Conservation (phyloP, 53 echinoderm and acorn worm genomes). For the Holothuria scabra region DNA sequence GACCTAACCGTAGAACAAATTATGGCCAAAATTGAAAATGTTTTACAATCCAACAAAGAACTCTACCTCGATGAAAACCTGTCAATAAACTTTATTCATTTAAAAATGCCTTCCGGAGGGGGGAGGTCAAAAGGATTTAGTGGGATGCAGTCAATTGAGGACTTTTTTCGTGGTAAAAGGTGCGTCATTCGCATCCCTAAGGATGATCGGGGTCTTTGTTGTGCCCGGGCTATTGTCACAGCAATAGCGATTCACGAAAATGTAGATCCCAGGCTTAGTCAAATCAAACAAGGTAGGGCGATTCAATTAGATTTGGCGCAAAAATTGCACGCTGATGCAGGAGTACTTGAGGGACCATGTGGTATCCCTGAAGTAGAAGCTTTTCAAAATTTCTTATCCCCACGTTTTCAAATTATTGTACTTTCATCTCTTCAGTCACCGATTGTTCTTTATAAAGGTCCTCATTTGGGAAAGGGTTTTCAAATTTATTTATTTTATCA, state of each 20-base stretch:
- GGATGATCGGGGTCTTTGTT: constrained; percentile 50
- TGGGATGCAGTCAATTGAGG: background rate
- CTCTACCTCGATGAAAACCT: constrained; percentile 37
- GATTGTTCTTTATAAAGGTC: constrained; percentile 34
- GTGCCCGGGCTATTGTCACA: constrained; percentile 68
- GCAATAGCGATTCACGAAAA: constrained; percentile 54
- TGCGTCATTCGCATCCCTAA: background rate
- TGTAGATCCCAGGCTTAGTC: constrained; percentile 46
- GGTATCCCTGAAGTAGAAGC: no score
- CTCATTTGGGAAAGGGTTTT: constrained; percentile 43
- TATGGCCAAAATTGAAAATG: background rate
- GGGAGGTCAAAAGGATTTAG: background rate
- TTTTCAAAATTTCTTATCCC: no score
- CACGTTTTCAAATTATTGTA: no score
- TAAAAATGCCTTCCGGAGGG: constrained; percentile 47
- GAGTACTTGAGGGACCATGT: constrained; percentile 17
- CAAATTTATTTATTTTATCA: constrained; percentile 51
- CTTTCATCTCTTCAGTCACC: background rate
- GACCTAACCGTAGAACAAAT: constrained; percentile 6
- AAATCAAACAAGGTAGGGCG: constrained; percentile 33
- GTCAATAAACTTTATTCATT: constrained; percentile 37
- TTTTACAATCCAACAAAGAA: constrained; percentile 45
- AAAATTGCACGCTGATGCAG: constrained; percentile 43
- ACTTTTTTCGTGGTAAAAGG: background rate
- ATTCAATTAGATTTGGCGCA: constrained; percentile 17